These are phyloP conservation scores for Eilema sororculum DNA, from an alignment of 2,888 invertebrate species.

Conservation along the genomic window DNA sequence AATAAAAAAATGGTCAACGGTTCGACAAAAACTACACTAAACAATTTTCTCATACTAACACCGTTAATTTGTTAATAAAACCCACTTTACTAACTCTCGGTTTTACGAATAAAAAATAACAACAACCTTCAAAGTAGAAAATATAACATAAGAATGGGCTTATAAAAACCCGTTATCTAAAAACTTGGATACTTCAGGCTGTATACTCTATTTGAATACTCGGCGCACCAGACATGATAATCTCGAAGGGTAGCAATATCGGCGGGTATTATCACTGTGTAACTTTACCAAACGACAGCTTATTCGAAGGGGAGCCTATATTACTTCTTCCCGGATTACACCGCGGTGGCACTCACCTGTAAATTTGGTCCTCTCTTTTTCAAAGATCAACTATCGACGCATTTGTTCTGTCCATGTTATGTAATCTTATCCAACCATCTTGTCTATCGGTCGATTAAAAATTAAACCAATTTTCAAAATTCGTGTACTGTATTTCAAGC, in stretches of 20 bases:
- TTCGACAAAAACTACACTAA: not conserved
- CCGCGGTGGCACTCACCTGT: slow-evolving; percentile 26
- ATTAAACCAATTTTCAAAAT: too few species aligned
- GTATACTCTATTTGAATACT: slow-evolving; percentile 43
- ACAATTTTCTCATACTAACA: not conserved
- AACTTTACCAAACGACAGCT: slow-evolving; percentile 65
- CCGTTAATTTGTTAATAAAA: slow-evolving; percentile 1
- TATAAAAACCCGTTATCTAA: slow-evolving; percentile 29
- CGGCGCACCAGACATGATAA: slow-evolving; percentile 66
- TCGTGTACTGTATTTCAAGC: too few species aligned
- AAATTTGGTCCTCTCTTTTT: slow-evolving; percentile 20
- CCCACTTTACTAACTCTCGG: not conserved
- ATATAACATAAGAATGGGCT: slow-evolving; percentile 12
- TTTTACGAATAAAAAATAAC: slow-evolving; percentile 3
- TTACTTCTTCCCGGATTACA: slow-evolving; percentile 60
- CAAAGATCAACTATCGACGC: slow-evolving; percentile 19
- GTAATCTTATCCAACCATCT: not conserved
- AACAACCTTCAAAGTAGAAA: slow-evolving; percentile 1
- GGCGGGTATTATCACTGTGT: slow-evolving; percentile 61
- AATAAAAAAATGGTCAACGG: not conserved
- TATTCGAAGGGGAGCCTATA: slow-evolving; percentile 61
- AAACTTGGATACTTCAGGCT: slow-evolving; percentile 27
- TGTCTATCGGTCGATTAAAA: not conserved
- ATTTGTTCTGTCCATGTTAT: slow-evolving; percentile 22
- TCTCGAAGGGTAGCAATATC: slow-evolving; percentile 69